Evolutionary conservation across 1,140 invertebrate species (phyloP).

Genomic region (Philopotamus ludificatus): DNA sequence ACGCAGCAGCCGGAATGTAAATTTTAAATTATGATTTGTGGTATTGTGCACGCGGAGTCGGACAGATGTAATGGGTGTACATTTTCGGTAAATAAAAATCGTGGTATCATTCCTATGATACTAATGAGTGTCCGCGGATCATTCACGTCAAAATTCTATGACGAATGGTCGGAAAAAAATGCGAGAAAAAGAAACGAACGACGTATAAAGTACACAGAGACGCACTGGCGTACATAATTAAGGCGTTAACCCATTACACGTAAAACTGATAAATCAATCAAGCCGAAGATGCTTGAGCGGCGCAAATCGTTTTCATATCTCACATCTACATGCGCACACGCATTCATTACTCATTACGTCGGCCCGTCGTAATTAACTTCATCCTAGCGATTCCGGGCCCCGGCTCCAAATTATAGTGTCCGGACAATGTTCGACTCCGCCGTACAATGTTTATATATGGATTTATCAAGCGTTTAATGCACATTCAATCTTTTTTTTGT

Average conservation of each 20-base stretch:
- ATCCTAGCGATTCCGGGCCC: conserved; percentile 1
- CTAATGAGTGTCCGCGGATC: no score
- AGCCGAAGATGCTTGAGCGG: neutral
- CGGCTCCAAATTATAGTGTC: conserved; percentile 1
- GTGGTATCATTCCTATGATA: no score
- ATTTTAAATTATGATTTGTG: no score
- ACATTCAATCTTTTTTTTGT: neutral
- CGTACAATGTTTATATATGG: neutral
- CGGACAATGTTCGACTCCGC: neutral
- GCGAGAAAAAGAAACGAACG: no score
- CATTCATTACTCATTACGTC: neutral
- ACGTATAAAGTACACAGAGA: no score
- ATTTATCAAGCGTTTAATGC: neutral
- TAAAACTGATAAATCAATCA: neutral
- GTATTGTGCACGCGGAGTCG: no score
- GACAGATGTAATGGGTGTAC: no score
- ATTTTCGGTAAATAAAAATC: no score
- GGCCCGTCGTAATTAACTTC: conserved; percentile 5
- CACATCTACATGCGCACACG: neutral
- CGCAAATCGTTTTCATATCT: conserved; percentile 4
- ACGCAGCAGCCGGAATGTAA: no score
- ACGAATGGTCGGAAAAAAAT: no score
- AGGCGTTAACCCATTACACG: neutral
- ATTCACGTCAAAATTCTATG: no score
- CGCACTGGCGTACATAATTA: neutral